Evolutionary conservation across 2,888 invertebrate genomes (phyloP), one percentile per base, ranked within the genome.

Genomic region (Oxycera nigricornis): DNA sequence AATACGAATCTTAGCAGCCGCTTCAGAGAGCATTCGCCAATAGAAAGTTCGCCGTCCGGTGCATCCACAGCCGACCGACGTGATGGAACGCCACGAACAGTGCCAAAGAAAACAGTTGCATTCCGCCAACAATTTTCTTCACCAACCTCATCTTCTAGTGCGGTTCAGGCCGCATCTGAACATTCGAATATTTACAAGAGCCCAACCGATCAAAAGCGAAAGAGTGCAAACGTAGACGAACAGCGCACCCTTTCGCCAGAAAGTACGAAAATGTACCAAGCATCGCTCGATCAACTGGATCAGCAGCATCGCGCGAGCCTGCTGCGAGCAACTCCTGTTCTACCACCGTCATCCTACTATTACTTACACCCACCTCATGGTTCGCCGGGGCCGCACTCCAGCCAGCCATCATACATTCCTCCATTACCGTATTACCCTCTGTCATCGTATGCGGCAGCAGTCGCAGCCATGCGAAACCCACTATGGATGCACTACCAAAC

Each of bases 401-500:
- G 79, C 67, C 76, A 83, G 72, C 81, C 83, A 41, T 82, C 83
- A 72, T 85, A 84, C 83, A 84, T 85, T 82, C 85, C 84, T 80
- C 79, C 82, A 77, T 73, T 79, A 68, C 73, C 84, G 72, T 84
- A 84, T 76, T 80, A 68, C 82, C 76, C 70, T 73, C 74, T 59
- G 67, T 68, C 35, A 75, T 76, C 84, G 20, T 84, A 84, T 78
- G 82, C 84, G 76, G 74, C 75, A 41, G 83, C 84, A 55, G 79
- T 84, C 74, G 86, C 86, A 73, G 87, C 87, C 2, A 83, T 88
- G 78, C 82, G 88, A 74, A 85, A 86, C 78, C 87, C 87, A 17
- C 61, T 84, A 73, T 88, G 87, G 87, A 84, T 87, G 85, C 87
- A 87, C 78, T 88, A 87, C 80, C 86, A 86, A 77, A 86, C 86